Evolutionary conservation across 2,797 vertebrate genomes (phyloP).

Genomic region (Anomalospiza imberbis): DNA sequence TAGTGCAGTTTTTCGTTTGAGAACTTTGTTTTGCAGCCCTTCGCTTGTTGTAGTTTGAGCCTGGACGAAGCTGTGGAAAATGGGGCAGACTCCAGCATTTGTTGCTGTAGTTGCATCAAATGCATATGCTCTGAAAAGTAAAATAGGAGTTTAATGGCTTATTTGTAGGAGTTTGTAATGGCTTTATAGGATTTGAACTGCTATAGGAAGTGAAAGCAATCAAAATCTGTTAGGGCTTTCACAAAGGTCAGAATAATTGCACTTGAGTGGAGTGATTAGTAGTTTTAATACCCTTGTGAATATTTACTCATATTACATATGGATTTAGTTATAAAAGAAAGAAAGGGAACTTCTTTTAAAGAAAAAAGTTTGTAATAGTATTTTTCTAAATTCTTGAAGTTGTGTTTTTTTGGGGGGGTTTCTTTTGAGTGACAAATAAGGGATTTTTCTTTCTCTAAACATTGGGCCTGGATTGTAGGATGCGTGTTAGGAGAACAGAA

Average conservation of each 20-base stretch:
- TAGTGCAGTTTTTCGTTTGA: rapidly evolving
- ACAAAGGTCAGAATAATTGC: background rate
- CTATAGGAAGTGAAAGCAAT: background rate
- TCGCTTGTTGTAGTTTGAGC: background rate
- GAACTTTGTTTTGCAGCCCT: background rate
- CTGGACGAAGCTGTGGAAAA: background rate
- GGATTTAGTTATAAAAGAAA: background rate
- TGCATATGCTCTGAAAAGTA: background rate
- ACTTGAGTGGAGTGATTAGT: background rate
- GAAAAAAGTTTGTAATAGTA: background rate
- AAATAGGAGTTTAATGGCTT: background rate
- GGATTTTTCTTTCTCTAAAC: background rate
- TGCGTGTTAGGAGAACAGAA: background rate
- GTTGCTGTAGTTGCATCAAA: background rate
- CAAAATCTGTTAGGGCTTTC: background rate
- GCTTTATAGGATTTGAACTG: background rate
- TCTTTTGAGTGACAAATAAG: background rate
- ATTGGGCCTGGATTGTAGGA: background rate
- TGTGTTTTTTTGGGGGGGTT: too few relatives aligned
- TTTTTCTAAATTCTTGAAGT: background rate
- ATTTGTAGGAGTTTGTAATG: background rate
- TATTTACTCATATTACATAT: background rate
- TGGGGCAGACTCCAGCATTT: rapidly evolving
- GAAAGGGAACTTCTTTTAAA: rapidly evolving
- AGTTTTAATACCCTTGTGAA: background rate